Conservation (phyloP, 2,797 vertebrate species). For the Atherinosoma microstoma region DNA sequence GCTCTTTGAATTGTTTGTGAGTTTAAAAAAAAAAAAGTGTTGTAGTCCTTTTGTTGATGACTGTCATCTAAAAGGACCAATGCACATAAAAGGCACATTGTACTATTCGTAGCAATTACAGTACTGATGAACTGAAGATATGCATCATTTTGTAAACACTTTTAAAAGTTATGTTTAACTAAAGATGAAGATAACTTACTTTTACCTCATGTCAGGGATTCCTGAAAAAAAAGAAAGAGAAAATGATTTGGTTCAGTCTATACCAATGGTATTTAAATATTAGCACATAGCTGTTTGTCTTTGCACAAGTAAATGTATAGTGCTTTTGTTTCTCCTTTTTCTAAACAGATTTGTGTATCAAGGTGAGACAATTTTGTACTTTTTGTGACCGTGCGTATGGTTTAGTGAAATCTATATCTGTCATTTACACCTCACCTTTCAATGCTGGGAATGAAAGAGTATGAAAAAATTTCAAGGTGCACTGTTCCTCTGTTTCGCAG, state of each 20-base stretch:
- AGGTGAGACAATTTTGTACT: constrained; percentile 87
- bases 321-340: constrained; percentile 86
- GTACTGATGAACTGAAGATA: constrained; percentile 86
- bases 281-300: constrained; percentile 89
- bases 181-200: constrained; percentile 85
- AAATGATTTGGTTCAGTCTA: constrained; percentile 80
- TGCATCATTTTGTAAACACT: constrained; percentile 88
- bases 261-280: constrained; percentile 87
- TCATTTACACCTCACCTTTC: constrained; percentile 84
- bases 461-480: constrained; percentile 76
- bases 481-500: constrained; percentile 78
- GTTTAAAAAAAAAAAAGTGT: constrained; percentile 73
- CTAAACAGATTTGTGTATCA: constrained; percentile 86
- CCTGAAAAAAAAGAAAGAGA: constrained; percentile 78
- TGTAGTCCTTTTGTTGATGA: constrained; percentile 80
- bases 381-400: constrained; percentile 86
- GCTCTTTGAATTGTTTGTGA: constrained; percentile 87
- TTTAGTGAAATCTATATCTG: constrained; percentile 87
- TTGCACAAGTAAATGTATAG: constrained; percentile 88
- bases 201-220: constrained; percentile 89
- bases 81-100: constrained; percentile 86
- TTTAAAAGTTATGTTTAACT: constrained; percentile 82
- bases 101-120: constrained; percentile 88
- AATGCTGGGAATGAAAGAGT: constrained; percentile 81
- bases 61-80: constrained; percentile 83